These are phyloP conservation scores for Lagopus leucura DNA, from an alignment of 2,113 vertebrate species.

Conservation along the genomic window DNA sequence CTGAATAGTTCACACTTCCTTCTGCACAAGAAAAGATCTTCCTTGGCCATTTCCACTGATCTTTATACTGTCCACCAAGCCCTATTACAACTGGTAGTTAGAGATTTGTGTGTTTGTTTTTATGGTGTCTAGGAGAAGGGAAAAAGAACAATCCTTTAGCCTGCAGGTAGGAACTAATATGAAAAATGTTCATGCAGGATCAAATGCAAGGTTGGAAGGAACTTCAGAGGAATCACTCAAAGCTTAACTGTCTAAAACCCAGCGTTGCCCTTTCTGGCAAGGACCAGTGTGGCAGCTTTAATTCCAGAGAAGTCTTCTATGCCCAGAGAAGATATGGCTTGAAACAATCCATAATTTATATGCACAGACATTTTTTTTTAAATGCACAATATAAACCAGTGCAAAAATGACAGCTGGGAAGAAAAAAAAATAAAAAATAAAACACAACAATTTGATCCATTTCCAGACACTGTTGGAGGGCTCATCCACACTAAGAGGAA, in stretches of 20 bases:
- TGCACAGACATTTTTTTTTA: background rate
- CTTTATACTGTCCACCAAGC: background rate
- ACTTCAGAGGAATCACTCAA: background rate
- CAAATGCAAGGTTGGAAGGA: background rate
- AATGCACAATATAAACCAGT: background rate
- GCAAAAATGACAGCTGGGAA: background rate
- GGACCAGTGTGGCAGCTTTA: background rate
- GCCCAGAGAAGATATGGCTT: background rate
- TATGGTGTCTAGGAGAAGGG: background rate
- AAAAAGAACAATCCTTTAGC: background rate
- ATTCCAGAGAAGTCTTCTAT: background rate
- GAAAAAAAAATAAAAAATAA: background rate
- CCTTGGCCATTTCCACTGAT: background rate
- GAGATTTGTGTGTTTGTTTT: background rate
- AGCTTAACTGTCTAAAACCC: background rate
- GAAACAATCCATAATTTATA: constrained; percentile 23
- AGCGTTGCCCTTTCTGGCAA: background rate
- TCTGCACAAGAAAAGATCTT: background rate
- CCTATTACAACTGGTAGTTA: no score
- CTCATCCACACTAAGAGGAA: background rate
- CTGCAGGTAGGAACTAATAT: background rate
- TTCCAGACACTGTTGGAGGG: background rate
- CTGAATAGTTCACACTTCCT: background rate
- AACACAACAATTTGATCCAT: background rate
- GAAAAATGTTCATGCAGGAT: background rate